Evolutionary conservation across 2,113 vertebrate genomes (phyloP).

Genomic region (Eublepharis macularius): DNA sequence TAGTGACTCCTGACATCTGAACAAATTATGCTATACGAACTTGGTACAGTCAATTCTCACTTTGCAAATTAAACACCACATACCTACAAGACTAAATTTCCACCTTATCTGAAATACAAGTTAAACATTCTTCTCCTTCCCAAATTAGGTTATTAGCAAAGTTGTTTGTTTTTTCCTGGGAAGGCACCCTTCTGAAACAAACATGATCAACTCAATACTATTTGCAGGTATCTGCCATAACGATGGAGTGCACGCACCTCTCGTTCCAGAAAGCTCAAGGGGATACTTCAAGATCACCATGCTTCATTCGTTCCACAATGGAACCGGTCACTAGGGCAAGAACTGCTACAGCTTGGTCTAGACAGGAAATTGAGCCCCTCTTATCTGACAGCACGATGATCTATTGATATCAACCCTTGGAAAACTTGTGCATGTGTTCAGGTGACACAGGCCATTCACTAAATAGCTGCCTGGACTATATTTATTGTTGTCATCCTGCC

Average conservation of each 20-base stretch:
- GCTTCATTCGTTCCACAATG: conserved; percentile 7
- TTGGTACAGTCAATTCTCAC: no score
- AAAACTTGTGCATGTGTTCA: neutral
- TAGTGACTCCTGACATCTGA: no score
- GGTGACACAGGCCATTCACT: neutral
- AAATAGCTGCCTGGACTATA: neutral
- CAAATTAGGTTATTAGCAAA: neutral
- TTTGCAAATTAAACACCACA: no score
- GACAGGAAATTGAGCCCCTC: neutral
- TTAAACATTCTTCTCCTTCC: neutral
- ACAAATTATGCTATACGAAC: no score
- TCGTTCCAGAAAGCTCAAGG: conserved; percentile 9
- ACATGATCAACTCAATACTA: neutral
- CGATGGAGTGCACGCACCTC: neutral
- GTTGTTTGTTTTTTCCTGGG: neutral
- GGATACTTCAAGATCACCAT: neutral
- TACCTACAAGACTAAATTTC: no score
- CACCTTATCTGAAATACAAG: neutral
- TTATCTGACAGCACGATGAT: neutral
- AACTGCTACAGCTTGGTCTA: neutral
- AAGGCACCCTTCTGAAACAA: neutral
- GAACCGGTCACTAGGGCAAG: neutral
- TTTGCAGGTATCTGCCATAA: conserved; percentile 13
- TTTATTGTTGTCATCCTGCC: no score
- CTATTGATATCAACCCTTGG: neutral